A percentile compares a stretch with the other conserved stretches of the same genome.
These are phyloP conservation scores for Chionodraco myersi DNA, from an alignment of 2,113 vertebrate species.

Conservation along the genomic window DNA sequence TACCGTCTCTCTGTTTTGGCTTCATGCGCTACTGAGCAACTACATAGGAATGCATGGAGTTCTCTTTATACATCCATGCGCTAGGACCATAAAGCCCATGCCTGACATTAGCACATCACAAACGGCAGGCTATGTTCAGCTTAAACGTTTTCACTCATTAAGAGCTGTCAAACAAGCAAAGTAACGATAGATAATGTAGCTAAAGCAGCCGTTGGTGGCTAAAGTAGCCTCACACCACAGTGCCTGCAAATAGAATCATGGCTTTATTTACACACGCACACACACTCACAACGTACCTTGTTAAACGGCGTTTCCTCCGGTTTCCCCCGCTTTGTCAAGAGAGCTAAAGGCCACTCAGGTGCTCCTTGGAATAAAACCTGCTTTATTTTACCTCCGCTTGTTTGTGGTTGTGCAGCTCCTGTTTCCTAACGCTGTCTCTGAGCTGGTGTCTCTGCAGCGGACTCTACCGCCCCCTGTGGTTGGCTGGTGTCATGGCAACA, in stretches of 20 bases:
- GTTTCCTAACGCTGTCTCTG: slow-evolving; percentile 64
- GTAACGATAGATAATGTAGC: background rate
- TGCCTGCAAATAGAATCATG: slow-evolving; percentile 8
- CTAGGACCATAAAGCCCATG: slow-evolving; percentile 22
- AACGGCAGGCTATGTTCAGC: slow-evolving; percentile 28
- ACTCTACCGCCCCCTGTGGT: slow-evolving; percentile 53
- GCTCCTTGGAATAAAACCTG: slow-evolving; percentile 38
- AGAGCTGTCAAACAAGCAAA: background rate
- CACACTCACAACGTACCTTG: slow-evolving; percentile 61
- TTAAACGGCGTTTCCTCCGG: slow-evolving; percentile 45
- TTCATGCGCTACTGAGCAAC: no score
- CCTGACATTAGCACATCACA: slow-evolving; percentile 20
- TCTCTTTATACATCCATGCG: no score
- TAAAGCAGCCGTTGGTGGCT: background rate
- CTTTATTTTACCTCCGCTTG: slow-evolving; percentile 71
- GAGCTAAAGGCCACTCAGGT: slow-evolving; percentile 31
- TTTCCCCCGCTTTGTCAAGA: slow-evolving; percentile 33
- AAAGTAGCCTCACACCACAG: background rate
- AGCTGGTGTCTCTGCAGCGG: slow-evolving; percentile 33
- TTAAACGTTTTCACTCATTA: background rate
- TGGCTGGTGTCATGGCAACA: slow-evolving; percentile 27
- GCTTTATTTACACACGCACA: background rate
- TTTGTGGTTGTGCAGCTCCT: slow-evolving; percentile 54
- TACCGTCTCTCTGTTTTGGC: no score
- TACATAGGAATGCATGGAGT: no score